phyloP scores from a whole-genome alignment of 2,113 vertebrate genomes.

The Recurvirostra avosetta region DNA sequence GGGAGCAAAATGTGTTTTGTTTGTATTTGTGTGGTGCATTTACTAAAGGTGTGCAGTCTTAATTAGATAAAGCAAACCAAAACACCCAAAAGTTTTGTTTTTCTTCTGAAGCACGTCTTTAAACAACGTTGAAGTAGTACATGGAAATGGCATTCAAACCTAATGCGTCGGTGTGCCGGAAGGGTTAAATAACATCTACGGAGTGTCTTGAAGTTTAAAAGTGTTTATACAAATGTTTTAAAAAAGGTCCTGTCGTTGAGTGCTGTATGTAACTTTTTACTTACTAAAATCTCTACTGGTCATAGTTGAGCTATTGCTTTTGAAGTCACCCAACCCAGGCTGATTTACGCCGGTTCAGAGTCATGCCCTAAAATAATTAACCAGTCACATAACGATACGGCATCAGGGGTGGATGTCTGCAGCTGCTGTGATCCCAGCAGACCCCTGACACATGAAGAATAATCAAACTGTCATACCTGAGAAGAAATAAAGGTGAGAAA shows the following conservation, averaged over 20 bases:
- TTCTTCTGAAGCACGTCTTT: neutral
- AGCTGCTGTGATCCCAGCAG: neutral
- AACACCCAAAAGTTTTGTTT: neutral
- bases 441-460: neutral
- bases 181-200: neutral
- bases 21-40: neutral
- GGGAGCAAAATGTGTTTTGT: neutral
- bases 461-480: neutral
- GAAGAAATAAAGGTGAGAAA: neutral
- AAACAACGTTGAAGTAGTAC: neutral
- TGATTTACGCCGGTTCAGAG: neutral
- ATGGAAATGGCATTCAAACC: neutral
- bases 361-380: neutral
- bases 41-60: neutral
- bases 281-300: neutral
- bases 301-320: neutral
- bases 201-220: neutral
- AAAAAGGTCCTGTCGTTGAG: neutral
- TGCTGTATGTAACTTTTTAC: neutral
- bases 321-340: accelerated
- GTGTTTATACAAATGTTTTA: neutral
- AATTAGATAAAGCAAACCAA: neutral
- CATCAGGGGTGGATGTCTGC: neutral
- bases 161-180: neutral
- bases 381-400: neutral